Conservation (phyloP, 2,888 invertebrate species). For the Diplolepis rosae region DNA sequence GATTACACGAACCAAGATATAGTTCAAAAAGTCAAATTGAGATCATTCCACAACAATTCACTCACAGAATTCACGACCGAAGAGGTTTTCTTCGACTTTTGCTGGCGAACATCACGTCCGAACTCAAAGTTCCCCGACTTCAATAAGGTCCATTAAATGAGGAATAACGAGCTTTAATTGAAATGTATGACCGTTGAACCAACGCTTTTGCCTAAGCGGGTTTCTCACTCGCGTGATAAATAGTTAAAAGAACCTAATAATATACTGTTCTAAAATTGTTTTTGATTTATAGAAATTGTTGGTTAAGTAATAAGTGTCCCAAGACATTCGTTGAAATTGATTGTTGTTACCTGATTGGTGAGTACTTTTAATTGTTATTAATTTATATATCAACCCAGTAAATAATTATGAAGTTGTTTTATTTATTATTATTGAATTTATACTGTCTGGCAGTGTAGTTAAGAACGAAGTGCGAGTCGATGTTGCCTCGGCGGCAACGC, state of each 20-base stretch:
- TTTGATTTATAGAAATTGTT: no score
- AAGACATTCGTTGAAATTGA: background rate
- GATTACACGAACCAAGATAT: background rate
- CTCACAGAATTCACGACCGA: background rate
- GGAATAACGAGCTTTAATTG: no score
- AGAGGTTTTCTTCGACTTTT: background rate
- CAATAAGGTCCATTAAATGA: no score
- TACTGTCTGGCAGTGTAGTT: background rate
- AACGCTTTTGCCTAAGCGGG: no score
- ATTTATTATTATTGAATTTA: background rate
- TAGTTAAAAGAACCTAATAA: no score
- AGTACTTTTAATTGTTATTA: background rate
- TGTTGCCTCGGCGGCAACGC: conserved; percentile 68
- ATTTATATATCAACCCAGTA: background rate
- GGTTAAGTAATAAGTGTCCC: no score
- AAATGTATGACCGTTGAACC: no score
- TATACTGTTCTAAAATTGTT: no score
- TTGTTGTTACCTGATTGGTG: background rate
- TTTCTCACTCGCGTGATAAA: no score
- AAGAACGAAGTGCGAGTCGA: conserved; percentile 44
- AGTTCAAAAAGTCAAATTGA: background rate
- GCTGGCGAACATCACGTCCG: background rate
- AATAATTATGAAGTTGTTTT: background rate
- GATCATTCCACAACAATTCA: conserved; percentile 8
- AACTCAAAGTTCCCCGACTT: background rate